These are phyloP conservation scores for Xenopus borealis DNA, from an alignment of 2,113 vertebrate species.

Conservation along the genomic window DNA sequence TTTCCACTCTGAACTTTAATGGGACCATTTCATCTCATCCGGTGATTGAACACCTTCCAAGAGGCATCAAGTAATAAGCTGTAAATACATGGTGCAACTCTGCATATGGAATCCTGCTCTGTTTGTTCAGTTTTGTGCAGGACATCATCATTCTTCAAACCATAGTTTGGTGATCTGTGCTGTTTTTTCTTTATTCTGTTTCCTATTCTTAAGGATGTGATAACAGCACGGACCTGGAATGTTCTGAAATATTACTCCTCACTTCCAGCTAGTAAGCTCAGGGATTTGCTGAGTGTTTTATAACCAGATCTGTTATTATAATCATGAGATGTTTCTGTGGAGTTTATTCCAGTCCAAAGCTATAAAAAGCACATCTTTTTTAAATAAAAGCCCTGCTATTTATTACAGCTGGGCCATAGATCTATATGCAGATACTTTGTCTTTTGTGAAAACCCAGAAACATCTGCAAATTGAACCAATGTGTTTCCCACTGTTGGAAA, in stretches of 20 bases:
- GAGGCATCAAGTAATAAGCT: background rate
- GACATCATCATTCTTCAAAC: background rate
- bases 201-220: background rate
- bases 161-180: background rate
- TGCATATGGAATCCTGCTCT: background rate
- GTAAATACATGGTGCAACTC: background rate
- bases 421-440: background rate
- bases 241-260: slow-evolving; percentile 9
- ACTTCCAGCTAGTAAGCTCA: background rate
- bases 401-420: slow-evolving; percentile 6
- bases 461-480: slow-evolving; percentile 17
- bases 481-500: background rate
- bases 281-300: slow-evolving; percentile 5
- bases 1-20: background rate
- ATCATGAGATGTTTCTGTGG: slow-evolving; percentile 10
- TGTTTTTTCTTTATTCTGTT: background rate
- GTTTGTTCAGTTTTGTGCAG: background rate
- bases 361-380: slow-evolving; percentile 9
- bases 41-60: background rate
- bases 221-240: background rate
- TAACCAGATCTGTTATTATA: slow-evolving; percentile 13
- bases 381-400: slow-evolving; percentile 7
- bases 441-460: slow-evolving; percentile 1
- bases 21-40: background rate
- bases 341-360: slow-evolving; percentile 6